Base-by-base conservation (phyloP, 2,797 vertebrate genomes). In the Pangasius sanitwongsei region DNA sequence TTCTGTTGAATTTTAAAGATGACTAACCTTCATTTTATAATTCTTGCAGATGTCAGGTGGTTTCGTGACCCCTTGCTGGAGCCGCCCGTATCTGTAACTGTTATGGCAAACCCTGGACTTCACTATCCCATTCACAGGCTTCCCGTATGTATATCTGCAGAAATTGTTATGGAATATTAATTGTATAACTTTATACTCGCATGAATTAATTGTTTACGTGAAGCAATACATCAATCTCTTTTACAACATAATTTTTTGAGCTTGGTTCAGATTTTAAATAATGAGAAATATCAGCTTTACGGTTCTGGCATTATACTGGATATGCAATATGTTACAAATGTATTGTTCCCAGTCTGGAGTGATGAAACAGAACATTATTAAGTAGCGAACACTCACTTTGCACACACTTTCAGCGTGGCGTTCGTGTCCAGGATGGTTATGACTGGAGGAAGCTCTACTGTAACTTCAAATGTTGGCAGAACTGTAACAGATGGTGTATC, bases 401-500 rank as follows among this genome's bases (percentile, higher is more conserved):
- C 97, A 93, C 97, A 97, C 4, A 97, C 83, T 72, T 80, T 93
- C 0, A 97, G 48, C 0, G 67, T 92, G 50, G 94, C 94, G 18
- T 92, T 82, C 65, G 87, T 57, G 75, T 97, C 96, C 91, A 95
- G 86, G 37, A 93, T 88, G 84, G 94, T 94, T n/a, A 97, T 93
- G 75, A 95, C 90, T 1, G 41, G 37, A 77, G 97, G 97, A 0
- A 90, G 89, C 13, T 95, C 86, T 48, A 97, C 90, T 9, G 70
- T 94, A 9, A 97, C 94, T 87, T 97, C 96, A 94, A 95, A 97
- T 92, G 96, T 97, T 81, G 97, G 96, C 80, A 95, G 89, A 78
- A 94, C 97, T 98, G 89, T 72, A 95, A 78, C 2, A 75, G 7
- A 69, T 11, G 16, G 13, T 28, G 23, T 44, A 28, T 28, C 5